Evolutionary conservation across 2,888 invertebrate species (phyloP).

Genomic region (Lithophane ornitopus): DNA sequence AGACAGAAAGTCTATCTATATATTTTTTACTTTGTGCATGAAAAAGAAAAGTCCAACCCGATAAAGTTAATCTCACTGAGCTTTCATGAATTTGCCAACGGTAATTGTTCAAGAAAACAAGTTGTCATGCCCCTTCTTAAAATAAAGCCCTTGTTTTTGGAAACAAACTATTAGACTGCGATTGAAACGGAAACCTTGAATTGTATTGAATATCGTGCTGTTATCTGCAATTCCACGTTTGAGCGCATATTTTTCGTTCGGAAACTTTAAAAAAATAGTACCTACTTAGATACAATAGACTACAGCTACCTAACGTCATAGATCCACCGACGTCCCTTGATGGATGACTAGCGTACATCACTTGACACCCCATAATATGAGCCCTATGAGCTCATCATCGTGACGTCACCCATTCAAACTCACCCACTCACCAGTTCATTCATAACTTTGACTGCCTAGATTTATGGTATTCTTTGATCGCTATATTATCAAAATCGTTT

Average conservation of each 20-base stretch:
- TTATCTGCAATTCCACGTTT: background rate
- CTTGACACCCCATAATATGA: slow-evolving; percentile 60
- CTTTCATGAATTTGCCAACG: no score
- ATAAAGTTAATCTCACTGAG: background rate
- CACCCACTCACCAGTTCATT: slow-evolving; percentile 67
- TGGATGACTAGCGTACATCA: slow-evolving; percentile 46
- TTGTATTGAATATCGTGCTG: background rate
- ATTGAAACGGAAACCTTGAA: background rate
- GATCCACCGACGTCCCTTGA: slow-evolving; percentile 19
- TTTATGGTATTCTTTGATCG: slow-evolving; percentile 59
- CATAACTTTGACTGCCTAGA: slow-evolving; percentile 57
- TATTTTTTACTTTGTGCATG: slow-evolving; percentile 23
- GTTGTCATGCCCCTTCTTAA: background rate
- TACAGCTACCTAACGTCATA: background rate
- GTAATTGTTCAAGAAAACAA: background rate
- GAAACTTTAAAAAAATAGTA: background rate
- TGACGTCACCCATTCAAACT: slow-evolving; percentile 69
- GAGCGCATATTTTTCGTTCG: background rate
- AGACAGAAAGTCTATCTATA: no score
- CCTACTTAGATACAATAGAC: background rate
- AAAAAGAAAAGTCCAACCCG: background rate
- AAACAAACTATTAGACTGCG: background rate
- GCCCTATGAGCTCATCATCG: slow-evolving; percentile 60
- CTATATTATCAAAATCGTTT: slow-evolving; percentile 55
- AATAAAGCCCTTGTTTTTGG: background rate